Conservation (phyloP, 2,113 vertebrate species). For the Galemys pyrenaicus region DNA sequence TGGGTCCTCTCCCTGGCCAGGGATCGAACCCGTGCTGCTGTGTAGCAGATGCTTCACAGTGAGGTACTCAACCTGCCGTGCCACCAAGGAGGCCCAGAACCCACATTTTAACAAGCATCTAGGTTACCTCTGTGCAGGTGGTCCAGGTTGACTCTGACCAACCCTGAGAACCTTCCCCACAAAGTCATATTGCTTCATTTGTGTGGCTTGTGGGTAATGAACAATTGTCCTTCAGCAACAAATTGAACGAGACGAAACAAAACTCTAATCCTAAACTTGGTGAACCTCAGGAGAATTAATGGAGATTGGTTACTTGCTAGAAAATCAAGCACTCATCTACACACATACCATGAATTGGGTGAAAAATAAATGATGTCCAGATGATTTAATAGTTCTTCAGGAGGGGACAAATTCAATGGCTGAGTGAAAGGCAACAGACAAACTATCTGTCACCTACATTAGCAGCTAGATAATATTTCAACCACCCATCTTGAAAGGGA, state of each 20-base stretch:
- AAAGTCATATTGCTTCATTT: not conserved
- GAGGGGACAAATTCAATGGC: slow-evolving; percentile 63
- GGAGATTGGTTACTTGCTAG: slow-evolving; percentile 51
- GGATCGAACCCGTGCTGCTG: too few relatives aligned
- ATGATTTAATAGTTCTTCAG: slow-evolving; percentile 63
- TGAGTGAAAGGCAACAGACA: slow-evolving; percentile 61
- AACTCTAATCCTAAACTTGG: slow-evolving; percentile 37
- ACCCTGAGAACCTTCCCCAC: not conserved
- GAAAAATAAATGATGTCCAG: slow-evolving; percentile 69
- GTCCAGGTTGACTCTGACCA: not conserved
- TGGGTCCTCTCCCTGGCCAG: too few relatives aligned
- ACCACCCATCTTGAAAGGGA: slow-evolving; percentile 28
- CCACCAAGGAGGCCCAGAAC: too few relatives aligned
- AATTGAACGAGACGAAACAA: not conserved
- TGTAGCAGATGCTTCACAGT: too few relatives aligned
- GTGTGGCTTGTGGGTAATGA: not conserved
- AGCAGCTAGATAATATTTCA: not conserved
- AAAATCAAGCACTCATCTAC: slow-evolving; percentile 53
- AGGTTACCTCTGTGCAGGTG: not conserved
- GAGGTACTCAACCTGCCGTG: too few relatives aligned
- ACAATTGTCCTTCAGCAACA: not conserved
- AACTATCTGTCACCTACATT: slow-evolving; percentile 58
- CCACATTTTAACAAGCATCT: not conserved
- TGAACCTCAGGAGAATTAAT: slow-evolving; percentile 71
- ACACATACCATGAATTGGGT: not conserved